Evolutionary conservation across 1,140 invertebrate species (phyloP), one percentile per base, ranked within the genome.

Genomic region (Macrostomum lignano): DNA sequence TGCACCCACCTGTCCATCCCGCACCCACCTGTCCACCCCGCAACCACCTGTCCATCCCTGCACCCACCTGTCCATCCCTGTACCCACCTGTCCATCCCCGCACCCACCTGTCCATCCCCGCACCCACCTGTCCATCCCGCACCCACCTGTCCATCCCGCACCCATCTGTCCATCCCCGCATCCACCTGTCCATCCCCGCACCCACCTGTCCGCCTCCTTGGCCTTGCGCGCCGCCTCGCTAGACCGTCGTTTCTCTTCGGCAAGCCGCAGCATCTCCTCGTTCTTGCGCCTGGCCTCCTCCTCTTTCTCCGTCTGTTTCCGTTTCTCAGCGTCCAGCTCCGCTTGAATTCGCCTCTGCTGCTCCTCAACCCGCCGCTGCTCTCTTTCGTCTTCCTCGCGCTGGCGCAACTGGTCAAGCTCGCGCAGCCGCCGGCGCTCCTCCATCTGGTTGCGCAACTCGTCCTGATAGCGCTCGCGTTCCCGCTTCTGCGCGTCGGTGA

Each of bases 391-490:
- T 32, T 37, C 35, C 10, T 30, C 17, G 9, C 35, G 10, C 31
- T 33, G 20, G 17, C 24, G 15, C 21, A 28, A 30, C 24, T 39
- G 33, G 25, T 38, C 28, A 9, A 37, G 23, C 14, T 37, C 36
- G 20, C 30, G 28, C 11, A 7, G 36, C 31, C 36, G 36, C 22
- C 35, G 26, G 7, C 31, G 33, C 19, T 38, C 30, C 21, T 40
- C 38, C 6, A 40, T 40, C 38, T 40, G 38, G 17, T 33, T 21
- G 15, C 34, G 23, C 7, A 40, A 20, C 10, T 37, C 36, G 5
- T 17, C 19, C 26, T 40, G 37, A 19, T 40, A 40, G 19, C 35
- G 33, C 17, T 40, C 35, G 7, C 22, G 25, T 33, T 38, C 31
- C 21, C 25, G 15, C 26, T 38, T 40, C 17, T 38, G 25, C 15